Conservation (phyloP, 2,888 invertebrate species). For the Drosophila quinaria region DNA sequence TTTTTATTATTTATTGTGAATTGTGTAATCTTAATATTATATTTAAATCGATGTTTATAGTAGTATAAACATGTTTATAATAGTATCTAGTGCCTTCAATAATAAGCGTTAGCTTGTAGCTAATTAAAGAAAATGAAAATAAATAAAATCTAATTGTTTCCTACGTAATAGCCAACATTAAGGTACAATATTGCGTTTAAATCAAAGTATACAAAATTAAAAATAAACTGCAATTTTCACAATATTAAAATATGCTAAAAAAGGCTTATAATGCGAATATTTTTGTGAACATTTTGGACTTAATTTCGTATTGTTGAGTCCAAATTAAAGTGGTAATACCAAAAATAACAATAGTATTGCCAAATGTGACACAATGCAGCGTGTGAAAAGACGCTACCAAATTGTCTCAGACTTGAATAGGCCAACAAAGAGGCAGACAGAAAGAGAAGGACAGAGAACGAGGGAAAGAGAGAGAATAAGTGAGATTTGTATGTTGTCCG, state of each 20-base stretch:
- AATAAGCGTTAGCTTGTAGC: too few relatives aligned
- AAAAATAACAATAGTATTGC: constrained; percentile 16
- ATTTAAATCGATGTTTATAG: too few relatives aligned
- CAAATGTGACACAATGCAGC: constrained; percentile 44
- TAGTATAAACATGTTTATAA: too few relatives aligned
- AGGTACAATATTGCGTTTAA: not conserved
- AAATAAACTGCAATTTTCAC: constrained; percentile 5
- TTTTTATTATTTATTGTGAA: too few relatives aligned
- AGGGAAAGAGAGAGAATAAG: not conserved
- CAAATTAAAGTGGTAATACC: constrained; percentile 11
- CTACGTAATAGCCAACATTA: not conserved
- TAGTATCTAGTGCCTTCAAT: too few relatives aligned
- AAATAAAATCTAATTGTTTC: too few relatives aligned
- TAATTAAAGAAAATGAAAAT: too few relatives aligned
- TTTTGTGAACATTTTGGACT: constrained; percentile 10
- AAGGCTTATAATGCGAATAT: constrained; percentile 8
- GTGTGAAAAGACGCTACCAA: constrained; percentile 54
- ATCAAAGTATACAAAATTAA: not conserved
- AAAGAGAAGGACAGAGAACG: not conserved
- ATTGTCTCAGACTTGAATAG: constrained; percentile 31
- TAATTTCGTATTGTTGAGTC: not conserved
- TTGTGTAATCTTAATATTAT: too few relatives aligned
- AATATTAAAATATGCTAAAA: constrained; percentile 9
- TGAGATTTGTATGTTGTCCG: constrained; percentile 13
- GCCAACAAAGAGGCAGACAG: not conserved